These are phyloP conservation scores for Epizoanthus illoricatus DNA, from an alignment of 92 coral and sea anemone genomes.

Conservation along the genomic window DNA sequence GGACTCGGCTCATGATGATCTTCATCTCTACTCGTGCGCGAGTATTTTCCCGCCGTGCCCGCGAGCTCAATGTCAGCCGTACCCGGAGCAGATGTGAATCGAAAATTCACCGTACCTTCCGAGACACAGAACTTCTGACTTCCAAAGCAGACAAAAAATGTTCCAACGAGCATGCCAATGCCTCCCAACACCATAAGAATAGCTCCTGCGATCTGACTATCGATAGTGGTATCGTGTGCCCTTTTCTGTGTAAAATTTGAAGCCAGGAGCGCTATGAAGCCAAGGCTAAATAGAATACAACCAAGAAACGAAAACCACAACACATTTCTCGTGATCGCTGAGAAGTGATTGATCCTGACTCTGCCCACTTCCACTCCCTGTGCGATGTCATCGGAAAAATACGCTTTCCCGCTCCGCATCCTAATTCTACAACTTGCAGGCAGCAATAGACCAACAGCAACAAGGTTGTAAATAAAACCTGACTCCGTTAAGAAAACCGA, in stretches of 20 bases:
- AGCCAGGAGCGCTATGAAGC: conserved; percentile 31
- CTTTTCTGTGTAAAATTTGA: conserved; percentile 8
- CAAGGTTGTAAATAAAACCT: too few relatives aligned
- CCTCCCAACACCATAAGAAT: conserved; percentile 31
- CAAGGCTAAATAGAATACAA: conserved; percentile 29
- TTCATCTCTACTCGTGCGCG: too few relatives aligned
- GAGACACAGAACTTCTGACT: conserved; percentile 35
- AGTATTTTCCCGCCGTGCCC: too few relatives aligned
- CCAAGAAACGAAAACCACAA: conserved; percentile 30
- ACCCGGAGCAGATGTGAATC: conserved; percentile 15
- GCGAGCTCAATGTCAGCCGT: too few relatives aligned
- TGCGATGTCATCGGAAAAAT: not conserved
- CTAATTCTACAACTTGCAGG: too few relatives aligned
- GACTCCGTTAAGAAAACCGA: too few relatives aligned
- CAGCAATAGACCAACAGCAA: too few relatives aligned
- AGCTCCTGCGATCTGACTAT: conserved; percentile 22
- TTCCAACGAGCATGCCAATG: conserved; percentile 9
- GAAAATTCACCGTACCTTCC: conserved; percentile 26
- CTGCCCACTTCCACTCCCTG: conserved; percentile 19
- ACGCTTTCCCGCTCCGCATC: not conserved
- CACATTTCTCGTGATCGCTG: conserved; percentile 36
- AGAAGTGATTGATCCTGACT: conserved; percentile 31
- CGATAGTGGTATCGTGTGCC: not conserved
- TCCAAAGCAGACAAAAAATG: conserved; percentile 36
- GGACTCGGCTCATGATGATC: too few relatives aligned